These are phyloP conservation scores for Ancistrus triradiatus DNA, from an alignment of 2,113 vertebrate genomes.

Conservation along the genomic window DNA sequence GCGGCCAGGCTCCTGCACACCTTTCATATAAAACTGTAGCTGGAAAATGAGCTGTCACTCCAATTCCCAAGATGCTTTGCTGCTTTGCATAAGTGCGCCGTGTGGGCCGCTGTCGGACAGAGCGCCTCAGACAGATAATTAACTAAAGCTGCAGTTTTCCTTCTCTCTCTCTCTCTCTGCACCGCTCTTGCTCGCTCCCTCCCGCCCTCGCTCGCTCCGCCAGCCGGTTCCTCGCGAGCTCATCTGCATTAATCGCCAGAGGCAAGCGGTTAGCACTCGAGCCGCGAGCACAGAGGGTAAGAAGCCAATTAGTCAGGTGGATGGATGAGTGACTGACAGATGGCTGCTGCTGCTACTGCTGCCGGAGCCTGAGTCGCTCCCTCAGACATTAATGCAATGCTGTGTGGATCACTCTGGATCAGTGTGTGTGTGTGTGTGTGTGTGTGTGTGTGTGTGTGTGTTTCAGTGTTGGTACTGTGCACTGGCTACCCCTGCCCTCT, in stretches of 20 bases:
- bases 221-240: constrained; percentile 82
- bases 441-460: too few species aligned
- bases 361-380: constrained; percentile 83
- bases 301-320: constrained; percentile 99
- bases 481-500: constrained; percentile 15
- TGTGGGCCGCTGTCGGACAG: constrained; percentile 78
- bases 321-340: constrained; percentile 99
- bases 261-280: constrained; percentile 99
- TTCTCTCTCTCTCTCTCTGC: too few species aligned
- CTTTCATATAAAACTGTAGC: constrained; percentile 87
- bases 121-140: constrained; percentile 95
- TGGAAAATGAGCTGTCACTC: constrained; percentile 99
- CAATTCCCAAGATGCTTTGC: constrained; percentile 99
- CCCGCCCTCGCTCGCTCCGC: constrained; percentile 46
- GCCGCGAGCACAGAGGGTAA: constrained; percentile 99
- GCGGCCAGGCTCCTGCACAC: constrained; percentile 81
- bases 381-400: constrained; percentile 69
- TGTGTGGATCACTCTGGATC: background rate
- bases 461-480: background rate
- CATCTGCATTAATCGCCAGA: constrained; percentile 99
- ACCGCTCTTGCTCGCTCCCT: constrained; percentile 16
- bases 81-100: constrained; percentile 98
- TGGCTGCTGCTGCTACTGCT: constrained; percentile 96
- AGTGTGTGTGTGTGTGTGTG: constrained; percentile 5
- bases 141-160: constrained; percentile 95